A percentile compares a stretch with the other conserved stretches of the same genome.
These are phyloP conservation scores for Chaetophractus vellerosus DNA, from an alignment of 2,797 vertebrate species.

Conservation along the genomic window DNA sequence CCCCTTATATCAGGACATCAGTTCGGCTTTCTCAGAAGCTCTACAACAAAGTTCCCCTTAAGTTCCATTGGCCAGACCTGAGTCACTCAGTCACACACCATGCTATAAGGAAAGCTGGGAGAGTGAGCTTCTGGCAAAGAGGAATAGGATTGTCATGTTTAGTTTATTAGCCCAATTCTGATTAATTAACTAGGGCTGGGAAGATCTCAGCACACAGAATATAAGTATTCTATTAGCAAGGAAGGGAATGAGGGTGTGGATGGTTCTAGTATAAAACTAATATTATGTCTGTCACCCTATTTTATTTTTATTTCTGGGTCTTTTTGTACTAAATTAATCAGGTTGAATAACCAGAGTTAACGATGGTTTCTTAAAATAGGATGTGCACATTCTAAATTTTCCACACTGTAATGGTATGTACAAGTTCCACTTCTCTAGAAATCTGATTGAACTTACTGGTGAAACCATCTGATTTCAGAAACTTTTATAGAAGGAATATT, in stretches of 20 bases:
- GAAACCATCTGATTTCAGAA: not conserved
- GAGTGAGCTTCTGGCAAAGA: not conserved
- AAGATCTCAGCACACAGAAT: not conserved
- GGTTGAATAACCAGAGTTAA: constrained; percentile 39
- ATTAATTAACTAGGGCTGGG: not conserved
- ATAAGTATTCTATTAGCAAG: not conserved
- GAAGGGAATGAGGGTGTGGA: not conserved
- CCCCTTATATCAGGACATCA: not conserved
- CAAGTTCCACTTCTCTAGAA: not conserved
- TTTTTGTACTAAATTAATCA: not conserved
- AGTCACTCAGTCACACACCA: not conserved
- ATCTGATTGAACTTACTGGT: not conserved
- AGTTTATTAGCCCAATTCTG: not conserved
- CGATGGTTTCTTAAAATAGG: not conserved
- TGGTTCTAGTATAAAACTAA: constrained; percentile 18
- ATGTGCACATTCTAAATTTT: not conserved
- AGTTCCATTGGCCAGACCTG: not conserved
- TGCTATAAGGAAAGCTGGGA: not conserved
- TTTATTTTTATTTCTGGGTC: constrained; percentile 1
- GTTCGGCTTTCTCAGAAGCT: not conserved
- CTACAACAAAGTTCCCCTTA: not conserved
- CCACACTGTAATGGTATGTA: not conserved
- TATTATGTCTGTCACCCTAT: not conserved
- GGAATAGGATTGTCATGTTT: not conserved
- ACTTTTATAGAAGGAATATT: not conserved